Conservation (phyloP, 2,113 vertebrate genomes). For the Octodon degus region DNA sequence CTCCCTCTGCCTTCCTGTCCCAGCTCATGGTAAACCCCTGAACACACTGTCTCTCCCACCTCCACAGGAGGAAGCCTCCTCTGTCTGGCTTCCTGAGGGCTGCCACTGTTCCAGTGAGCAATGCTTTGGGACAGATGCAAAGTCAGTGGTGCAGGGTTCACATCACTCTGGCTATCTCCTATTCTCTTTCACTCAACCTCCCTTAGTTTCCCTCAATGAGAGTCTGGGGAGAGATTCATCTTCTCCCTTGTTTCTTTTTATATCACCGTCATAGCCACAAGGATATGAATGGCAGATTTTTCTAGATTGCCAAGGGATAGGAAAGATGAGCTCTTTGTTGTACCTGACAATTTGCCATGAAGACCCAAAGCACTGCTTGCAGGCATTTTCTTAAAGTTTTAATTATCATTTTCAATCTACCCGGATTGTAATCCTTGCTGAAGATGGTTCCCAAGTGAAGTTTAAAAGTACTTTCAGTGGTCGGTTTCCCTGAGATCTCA, state of each 20-base stretch:
- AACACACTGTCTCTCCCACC: background rate
- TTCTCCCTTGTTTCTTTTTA: slow-evolving; percentile 71
- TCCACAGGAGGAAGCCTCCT: background rate
- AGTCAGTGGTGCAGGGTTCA: slow-evolving; percentile 53
- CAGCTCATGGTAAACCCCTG: background rate
- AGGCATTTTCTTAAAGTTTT: slow-evolving; percentile 55
- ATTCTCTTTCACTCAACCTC: slow-evolving; percentile 66
- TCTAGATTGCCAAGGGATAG: slow-evolving; percentile 63
- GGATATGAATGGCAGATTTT: slow-evolving; percentile 60
- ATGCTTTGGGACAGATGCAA: slow-evolving; percentile 62
- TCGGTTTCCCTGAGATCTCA: slow-evolving; percentile 2
- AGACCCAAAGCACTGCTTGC: slow-evolving; percentile 57
- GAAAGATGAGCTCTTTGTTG: slow-evolving; percentile 54
- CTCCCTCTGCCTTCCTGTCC: background rate
- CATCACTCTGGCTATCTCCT: slow-evolving; percentile 15
- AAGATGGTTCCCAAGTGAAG: slow-evolving; percentile 51
- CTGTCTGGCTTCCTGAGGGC: background rate
- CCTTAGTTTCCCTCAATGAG: slow-evolving; percentile 60
- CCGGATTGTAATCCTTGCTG: slow-evolving; percentile 61
- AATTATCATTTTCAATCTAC: slow-evolving; percentile 61
- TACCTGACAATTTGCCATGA: slow-evolving; percentile 51
- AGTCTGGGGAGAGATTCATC: slow-evolving; percentile 75
- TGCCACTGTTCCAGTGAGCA: slow-evolving; percentile 52
- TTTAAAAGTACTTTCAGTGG: slow-evolving; percentile 15
- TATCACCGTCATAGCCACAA: slow-evolving; percentile 58